Base-by-base conservation (phyloP, 2,888 invertebrate species). In the Trissolcus brochymenae region DNA sequence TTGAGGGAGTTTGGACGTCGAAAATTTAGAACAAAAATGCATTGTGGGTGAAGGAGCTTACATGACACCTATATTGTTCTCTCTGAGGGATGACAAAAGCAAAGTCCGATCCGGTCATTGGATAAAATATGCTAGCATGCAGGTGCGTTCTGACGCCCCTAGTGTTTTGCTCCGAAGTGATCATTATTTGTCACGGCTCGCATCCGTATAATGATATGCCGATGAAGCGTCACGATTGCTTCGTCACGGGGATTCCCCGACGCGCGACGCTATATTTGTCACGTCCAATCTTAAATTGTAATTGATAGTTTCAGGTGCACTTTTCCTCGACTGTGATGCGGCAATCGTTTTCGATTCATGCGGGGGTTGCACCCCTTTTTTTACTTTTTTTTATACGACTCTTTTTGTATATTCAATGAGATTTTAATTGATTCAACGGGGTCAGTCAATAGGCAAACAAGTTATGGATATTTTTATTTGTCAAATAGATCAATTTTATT, bases 171-270 rank as follows among this genome's bases (percentile, higher is more conserved):
- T 53, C 71, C 51, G 54, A 51, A 64, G 51, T 77, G 77, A 72
- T 62, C 65, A 82, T 83, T 84, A 81, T 85, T 79, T 81, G 85
- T 84, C 83, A 81, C 84, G 82, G 81, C 84, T 83, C 80, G 82
- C 80, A 67, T 79, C 83, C 85, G 84, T 84, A 84, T 86, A 86
- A 86, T 85, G 85, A 85, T 84, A 74, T 76, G 81, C 80, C 81
- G 82, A 84, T 82, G 84, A 81, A 83, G 79, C 82, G 77, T 74
- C 74, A 19, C 4, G 79, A 79, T 83, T 79, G 82, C 84, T 81
- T 79, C 79, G 76, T 76, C 78, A 78, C 78, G 76, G 67, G 60
- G 79, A 54, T 70, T 54, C 62, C 64, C 57, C 51, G 59, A 46
- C 54, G 54, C 64, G 25, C 53, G 53, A 35, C 51, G 51, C 70